These are phyloP conservation scores for Sylvicapra grimmia DNA, from an alignment of 2,113 vertebrate genomes.

Conservation along the genomic window DNA sequence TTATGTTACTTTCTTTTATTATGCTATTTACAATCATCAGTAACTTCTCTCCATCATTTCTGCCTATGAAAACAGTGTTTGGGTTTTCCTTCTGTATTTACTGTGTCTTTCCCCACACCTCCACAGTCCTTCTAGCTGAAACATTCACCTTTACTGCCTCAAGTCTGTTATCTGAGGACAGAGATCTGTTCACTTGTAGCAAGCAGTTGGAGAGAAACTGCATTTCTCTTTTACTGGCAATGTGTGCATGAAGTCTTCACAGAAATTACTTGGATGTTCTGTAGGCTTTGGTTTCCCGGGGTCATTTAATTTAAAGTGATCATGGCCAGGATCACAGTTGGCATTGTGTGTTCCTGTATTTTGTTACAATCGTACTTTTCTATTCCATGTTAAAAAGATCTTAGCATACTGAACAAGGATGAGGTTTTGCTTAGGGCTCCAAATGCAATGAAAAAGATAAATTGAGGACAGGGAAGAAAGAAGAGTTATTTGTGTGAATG, in stretches of 20 bases:
- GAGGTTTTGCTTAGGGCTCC: neutral
- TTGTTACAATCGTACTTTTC: neutral
- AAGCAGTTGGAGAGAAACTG: neutral
- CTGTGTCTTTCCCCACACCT: neutral
- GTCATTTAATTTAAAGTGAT: conserved; percentile 9
- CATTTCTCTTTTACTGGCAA: neutral
- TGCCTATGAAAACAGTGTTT: neutral
- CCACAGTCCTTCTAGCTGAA: neutral
- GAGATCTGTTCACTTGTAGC: neutral
- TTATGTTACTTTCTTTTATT: neutral
- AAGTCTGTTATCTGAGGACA: neutral
- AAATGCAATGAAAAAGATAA: conserved; percentile 40
- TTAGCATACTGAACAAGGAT: neutral
- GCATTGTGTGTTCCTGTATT: neutral
- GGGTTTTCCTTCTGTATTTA: neutral
- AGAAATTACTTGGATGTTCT: neutral
- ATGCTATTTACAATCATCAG: neutral
- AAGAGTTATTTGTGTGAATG: conserved; percentile 27
- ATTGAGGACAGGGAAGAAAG: neutral
- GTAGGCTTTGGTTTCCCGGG: neutral
- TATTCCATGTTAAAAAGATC: neutral
- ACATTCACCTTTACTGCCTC: neutral
- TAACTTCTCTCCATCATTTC: neutral
- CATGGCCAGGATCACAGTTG: neutral
- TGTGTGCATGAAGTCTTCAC: neutral